These are phyloP conservation scores for Iphiclides podalirius DNA, from an alignment of 2,888 invertebrate species.

Conservation along the genomic window DNA sequence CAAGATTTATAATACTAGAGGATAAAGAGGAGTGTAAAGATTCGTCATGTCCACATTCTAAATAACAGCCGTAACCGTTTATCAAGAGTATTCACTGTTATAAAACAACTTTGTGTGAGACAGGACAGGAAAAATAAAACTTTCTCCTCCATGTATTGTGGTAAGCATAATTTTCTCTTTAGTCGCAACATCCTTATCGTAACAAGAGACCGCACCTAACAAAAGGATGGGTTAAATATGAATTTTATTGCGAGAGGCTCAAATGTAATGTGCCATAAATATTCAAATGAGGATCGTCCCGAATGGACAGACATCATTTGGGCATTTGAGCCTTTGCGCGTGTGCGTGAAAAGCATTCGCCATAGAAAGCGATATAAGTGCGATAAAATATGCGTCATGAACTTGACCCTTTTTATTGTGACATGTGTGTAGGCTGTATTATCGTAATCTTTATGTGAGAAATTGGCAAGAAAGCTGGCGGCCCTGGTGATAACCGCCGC, in stretches of 20 bases:
- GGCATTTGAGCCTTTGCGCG: background rate
- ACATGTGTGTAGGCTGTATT: no score
- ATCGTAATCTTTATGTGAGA: no score
- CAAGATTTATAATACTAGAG: no score
- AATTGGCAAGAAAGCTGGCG: no score
- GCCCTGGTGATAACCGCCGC: no score
- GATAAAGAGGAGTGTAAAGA: no score
- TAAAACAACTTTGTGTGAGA: no score
- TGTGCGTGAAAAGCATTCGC: background rate
- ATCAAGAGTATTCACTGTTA: no score
- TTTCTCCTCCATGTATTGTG: conserved; percentile 1
- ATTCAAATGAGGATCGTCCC: conserved; percentile 9
- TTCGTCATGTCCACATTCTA: no score
- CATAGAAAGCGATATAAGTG: conserved; percentile 3
- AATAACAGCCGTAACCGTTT: no score
- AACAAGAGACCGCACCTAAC: conserved; percentile 10
- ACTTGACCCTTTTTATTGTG: no score
- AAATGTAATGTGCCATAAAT: conserved; percentile 15
- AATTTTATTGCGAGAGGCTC: conserved; percentile 13
- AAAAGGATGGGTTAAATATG: conserved; percentile 11
- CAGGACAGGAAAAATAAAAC: background rate
- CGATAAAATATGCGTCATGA: background rate
- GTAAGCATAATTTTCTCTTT: background rate
- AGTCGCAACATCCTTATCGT: background rate
- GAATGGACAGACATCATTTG: conserved; percentile 1